Percentiles rank a stretch among this genome's conserved stretches.
Evolutionary conservation across 2,888 invertebrate species (phyloP).

Genomic region (Malthinus seriepunctatus): DNA sequence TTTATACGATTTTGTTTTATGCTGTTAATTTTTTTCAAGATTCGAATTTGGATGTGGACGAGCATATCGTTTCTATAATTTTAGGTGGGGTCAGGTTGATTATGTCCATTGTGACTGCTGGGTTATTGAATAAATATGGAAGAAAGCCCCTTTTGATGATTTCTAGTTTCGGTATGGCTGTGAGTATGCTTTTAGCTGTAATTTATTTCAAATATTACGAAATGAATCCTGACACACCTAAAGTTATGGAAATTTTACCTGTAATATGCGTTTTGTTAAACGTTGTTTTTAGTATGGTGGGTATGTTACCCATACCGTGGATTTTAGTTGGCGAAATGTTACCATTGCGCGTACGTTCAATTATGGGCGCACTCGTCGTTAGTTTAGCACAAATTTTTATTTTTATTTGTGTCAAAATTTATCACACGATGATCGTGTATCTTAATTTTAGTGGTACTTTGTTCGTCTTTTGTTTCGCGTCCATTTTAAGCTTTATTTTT

Average conservation of each 20-base stretch:
- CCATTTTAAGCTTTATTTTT: slow-evolving; percentile 64
- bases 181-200: slow-evolving; percentile 59
- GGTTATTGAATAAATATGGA: slow-evolving; percentile 66
- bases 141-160: slow-evolving; percentile 65
- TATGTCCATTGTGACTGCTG: slow-evolving; percentile 69
- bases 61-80: slow-evolving; percentile 70
- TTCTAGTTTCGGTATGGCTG: slow-evolving; percentile 67
- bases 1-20: slow-evolving; percentile 73
- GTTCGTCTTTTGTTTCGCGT: slow-evolving; percentile 65
- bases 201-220: slow-evolving; percentile 51
- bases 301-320: slow-evolving; percentile 75
- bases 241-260: slow-evolving; percentile 51
- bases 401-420: slow-evolving; percentile 72
- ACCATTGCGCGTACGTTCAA: slow-evolving; percentile 68
- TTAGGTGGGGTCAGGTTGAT: slow-evolving; percentile 68
- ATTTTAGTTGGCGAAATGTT: slow-evolving; percentile 75
- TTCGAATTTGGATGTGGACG: slow-evolving; percentile 65
- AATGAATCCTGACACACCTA: slow-evolving; percentile 38
- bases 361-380: slow-evolving; percentile 71
- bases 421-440: slow-evolving; percentile 63
- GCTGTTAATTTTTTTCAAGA: slow-evolving; percentile 73
- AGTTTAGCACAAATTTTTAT: slow-evolving; percentile 71
- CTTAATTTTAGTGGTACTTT: slow-evolving; percentile 67
- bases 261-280: slow-evolving; percentile 68
- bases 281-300: slow-evolving; percentile 74